phyloP scores from a whole-genome alignment of 2,113 vertebrate genomes.

The Regulus satrapa region DNA sequence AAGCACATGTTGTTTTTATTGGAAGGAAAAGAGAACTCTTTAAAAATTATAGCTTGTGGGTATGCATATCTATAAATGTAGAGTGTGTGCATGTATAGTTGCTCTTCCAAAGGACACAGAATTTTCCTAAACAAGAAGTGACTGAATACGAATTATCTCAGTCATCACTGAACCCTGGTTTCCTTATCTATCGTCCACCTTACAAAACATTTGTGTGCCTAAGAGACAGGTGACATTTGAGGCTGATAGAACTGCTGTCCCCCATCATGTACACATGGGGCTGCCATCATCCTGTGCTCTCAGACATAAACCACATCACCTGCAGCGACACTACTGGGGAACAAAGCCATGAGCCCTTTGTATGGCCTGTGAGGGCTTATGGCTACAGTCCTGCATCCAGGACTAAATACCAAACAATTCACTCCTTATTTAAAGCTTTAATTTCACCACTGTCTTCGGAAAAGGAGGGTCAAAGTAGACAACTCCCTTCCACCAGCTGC shows the following conservation, averaged over 20 bases:
- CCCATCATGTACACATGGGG: fast-evolving
- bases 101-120: not conserved
- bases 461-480: not conserved
- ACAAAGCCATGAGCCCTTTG: not conserved
- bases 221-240: not conserved
- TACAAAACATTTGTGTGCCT: not conserved
- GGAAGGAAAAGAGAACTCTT: not conserved
- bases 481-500: not conserved
- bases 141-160: not conserved
- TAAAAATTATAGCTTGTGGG: slow-evolving; percentile 16
- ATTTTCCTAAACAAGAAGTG: not conserved
- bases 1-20: not conserved
- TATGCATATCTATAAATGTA: not conserved
- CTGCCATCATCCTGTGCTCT: not conserved
- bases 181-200: fast-evolving
- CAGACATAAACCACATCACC: not conserved
- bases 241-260: not conserved
- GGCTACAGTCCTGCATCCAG: not conserved
- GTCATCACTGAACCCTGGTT: not conserved
- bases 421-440: not conserved
- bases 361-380: fast-evolving
- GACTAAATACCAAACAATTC: not conserved
- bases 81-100: not conserved
- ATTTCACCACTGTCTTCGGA: not conserved
- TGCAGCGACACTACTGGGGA: fast-evolving